phyloP scores from a whole-genome alignment of 1,140 invertebrate species.

The Saccostrea echinata region DNA sequence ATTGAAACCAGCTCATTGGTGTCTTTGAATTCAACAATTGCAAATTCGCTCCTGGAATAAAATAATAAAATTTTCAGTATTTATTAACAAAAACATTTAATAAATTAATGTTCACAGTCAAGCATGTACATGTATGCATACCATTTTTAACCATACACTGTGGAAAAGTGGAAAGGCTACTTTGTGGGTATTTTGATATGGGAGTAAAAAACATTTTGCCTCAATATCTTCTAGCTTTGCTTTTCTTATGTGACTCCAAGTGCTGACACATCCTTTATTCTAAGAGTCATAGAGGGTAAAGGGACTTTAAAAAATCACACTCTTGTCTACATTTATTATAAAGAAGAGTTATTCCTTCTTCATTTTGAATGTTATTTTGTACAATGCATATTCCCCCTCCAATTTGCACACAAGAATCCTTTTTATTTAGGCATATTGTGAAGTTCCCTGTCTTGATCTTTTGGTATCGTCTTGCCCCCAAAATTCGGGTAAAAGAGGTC shows the following conservation, averaged over 20 bases:
- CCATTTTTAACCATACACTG: conserved; percentile 18
- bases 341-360: background rate
- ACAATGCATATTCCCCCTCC: background rate
- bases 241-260: conserved; percentile 15
- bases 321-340: conserved; percentile 30
- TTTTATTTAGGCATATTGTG: too few species aligned
- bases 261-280: conserved; percentile 13
- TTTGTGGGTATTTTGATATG: conserved; percentile 18
- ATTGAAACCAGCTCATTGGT: too few species aligned
- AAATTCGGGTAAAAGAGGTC: background rate
- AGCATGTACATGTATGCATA: conserved; percentile 18
- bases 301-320: conserved; percentile 21
- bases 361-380: conserved; percentile 1
- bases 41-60: background rate
- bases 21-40: conserved; percentile 11
- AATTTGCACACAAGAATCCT: too few species aligned
- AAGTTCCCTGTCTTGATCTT: too few species aligned
- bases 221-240: conserved; percentile 15
- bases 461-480: too few species aligned
- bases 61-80: background rate
- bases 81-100: background rate
- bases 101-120: background rate
- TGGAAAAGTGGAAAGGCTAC: background rate
- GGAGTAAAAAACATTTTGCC: background rate
- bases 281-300: background rate